Percentiles rank a stretch among this genome's conserved stretches.
Conservation (phyloP, 2,888 invertebrate genomes). For the Heliconius ethilla region DNA sequence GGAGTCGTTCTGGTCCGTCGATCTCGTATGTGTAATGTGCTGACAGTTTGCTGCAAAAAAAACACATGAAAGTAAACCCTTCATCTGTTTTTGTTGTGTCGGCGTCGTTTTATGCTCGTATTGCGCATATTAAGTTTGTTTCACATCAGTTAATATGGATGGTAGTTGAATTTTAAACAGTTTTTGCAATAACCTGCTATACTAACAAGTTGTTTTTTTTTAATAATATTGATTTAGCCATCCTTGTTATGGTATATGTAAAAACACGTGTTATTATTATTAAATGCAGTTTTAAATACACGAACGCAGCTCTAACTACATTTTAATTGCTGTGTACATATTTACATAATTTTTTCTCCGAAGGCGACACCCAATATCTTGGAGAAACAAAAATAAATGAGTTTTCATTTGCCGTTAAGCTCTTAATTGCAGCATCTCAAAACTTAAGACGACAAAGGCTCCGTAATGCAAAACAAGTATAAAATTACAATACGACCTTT, state of each 20-base stretch:
- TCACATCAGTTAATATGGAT: slow-evolving; percentile 4
- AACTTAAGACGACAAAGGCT: slow-evolving; percentile 45
- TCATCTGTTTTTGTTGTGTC: slow-evolving; percentile 59
- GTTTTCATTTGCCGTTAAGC: slow-evolving; percentile 52
- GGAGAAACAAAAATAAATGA: slow-evolving; percentile 45
- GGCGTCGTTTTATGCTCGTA: slow-evolving; percentile 64
- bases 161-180: slow-evolving; percentile 10
- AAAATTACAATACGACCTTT: slow-evolving; percentile 49
- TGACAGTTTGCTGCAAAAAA: slow-evolving; percentile 57
- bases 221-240: neutral
- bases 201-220: neutral
- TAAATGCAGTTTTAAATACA: neutral
- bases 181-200: neutral
- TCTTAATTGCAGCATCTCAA: slow-evolving; percentile 46
- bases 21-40: slow-evolving; percentile 69
- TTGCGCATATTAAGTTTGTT: slow-evolving; percentile 23
- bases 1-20: slow-evolving; percentile 67
- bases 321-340: slow-evolving; percentile 14
- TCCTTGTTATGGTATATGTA: neutral
- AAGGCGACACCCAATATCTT: slow-evolving; percentile 26
- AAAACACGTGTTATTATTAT: neutral
- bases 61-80: slow-evolving; percentile 60
- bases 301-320: neutral
- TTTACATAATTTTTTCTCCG: slow-evolving; percentile 23
- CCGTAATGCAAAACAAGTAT: slow-evolving; percentile 47